A percentile compares a stretch with the other conserved stretches of the same genome.
phyloP scores from a whole-genome alignment of 2,113 vertebrate genomes.

The Apeltes quadracus region DNA sequence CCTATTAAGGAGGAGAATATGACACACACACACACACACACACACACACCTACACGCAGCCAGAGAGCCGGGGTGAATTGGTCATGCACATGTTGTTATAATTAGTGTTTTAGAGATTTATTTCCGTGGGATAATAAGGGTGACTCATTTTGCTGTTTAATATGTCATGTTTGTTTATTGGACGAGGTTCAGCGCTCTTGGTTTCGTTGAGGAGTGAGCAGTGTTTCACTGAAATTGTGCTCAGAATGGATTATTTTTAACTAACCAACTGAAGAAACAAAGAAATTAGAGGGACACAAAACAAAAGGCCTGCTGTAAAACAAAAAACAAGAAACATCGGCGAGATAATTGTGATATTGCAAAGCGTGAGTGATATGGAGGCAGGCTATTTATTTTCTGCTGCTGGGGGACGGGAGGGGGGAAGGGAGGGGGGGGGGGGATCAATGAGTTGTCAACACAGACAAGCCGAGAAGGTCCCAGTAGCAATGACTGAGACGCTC shows the following conservation, averaged over 20 bases:
- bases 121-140: constrained; percentile 69
- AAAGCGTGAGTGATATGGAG: constrained; percentile 48
- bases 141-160: constrained; percentile 69
- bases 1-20: constrained; percentile 78
- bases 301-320: constrained; percentile 30
- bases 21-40: constrained; percentile 58
- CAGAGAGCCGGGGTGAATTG: constrained; percentile 60
- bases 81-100: constrained; percentile 67
- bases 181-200: constrained; percentile 54
- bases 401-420: no score
- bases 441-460: no score
- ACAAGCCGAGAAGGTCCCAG: constrained; percentile 47
- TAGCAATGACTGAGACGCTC: constrained; percentile 47
- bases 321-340: constrained; percentile 1
- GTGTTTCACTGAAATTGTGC: constrained; percentile 64
- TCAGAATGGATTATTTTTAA: constrained; percentile 65
- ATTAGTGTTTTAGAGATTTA: constrained; percentile 76
- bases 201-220: constrained; percentile 52
- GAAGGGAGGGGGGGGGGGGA: no score
- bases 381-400: constrained; percentile 57
- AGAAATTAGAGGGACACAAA: constrained; percentile 48
- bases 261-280: constrained; percentile 54
- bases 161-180: constrained; percentile 77
- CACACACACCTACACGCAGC: constrained; percentile 37
- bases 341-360: constrained; percentile 54